phyloP scores from a whole-genome alignment of 2,113 vertebrate species.

The Archilochus colubris region DNA sequence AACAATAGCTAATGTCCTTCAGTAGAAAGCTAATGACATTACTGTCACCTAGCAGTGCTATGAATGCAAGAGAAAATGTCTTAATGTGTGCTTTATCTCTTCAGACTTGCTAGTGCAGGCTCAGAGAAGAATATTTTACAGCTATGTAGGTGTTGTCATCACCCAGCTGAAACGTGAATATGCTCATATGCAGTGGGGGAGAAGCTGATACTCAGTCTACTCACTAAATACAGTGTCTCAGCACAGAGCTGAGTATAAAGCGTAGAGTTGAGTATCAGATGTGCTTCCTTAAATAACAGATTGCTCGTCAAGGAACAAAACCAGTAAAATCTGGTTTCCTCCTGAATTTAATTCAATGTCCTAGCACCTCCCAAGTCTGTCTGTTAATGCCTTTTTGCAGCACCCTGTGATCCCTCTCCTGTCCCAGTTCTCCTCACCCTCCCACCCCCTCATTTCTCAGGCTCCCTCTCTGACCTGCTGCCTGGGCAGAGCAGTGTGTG shows the following conservation, averaged over 20 bases:
- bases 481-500: background rate
- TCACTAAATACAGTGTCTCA: background rate
- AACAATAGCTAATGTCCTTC: background rate
- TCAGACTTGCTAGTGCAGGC: background rate
- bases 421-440: background rate
- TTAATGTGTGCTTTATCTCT: background rate
- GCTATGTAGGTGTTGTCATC: background rate
- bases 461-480: constrained; percentile 51
- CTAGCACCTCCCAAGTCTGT: constrained; percentile 15
- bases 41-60: background rate
- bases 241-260: background rate
- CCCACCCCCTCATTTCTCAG: constrained; percentile 71
- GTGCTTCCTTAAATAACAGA: background rate
- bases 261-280: background rate
- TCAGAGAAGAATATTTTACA: background rate
- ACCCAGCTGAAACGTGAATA: background rate
- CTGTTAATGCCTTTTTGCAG: background rate
- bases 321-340: constrained; percentile 35
- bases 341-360: background rate
- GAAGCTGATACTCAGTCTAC: background rate
- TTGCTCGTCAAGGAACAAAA: constrained; percentile 24
- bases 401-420: background rate
- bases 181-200: background rate
- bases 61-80: background rate
- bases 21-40: background rate